These are phyloP conservation scores for Iselma pallidipennis DNA, from an alignment of 2,888 invertebrate species.

Conservation along the genomic window DNA sequence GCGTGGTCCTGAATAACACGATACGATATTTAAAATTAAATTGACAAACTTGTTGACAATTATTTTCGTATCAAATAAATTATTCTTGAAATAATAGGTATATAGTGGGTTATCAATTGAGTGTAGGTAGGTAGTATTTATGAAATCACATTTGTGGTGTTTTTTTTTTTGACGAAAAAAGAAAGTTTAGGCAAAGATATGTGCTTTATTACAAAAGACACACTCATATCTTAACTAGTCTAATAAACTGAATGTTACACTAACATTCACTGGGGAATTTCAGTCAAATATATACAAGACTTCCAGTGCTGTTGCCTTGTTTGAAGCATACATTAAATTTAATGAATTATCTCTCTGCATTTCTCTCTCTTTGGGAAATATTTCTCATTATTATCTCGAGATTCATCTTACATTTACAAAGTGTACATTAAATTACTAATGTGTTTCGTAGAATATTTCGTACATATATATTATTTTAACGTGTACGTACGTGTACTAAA, in stretches of 20 bases:
- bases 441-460: slow-evolving; percentile 18
- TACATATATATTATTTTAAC: not conserved
- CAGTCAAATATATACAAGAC: slow-evolving; percentile 21
- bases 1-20: too few relatives aligned
- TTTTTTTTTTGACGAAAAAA: too few relatives aligned
- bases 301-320: slow-evolving; percentile 26
- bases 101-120: too few relatives aligned
- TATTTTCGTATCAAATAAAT: too few relatives aligned
- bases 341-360: slow-evolving; percentile 33
- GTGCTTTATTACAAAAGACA: slow-evolving; percentile 32
- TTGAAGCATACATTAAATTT: slow-evolving; percentile 36
- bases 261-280: slow-evolving; percentile 30
- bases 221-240: slow-evolving; percentile 30
- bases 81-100: too few relatives aligned
- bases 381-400: slow-evolving; percentile 30
- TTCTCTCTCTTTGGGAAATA: slow-evolving; percentile 28
- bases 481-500: not conserved
- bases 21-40: too few relatives aligned
- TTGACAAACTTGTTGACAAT: not conserved
- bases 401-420: slow-evolving; percentile 23
- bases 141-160: too few relatives aligned
- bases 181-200: slow-evolving; percentile 21
- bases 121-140: too few relatives aligned
- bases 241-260: slow-evolving; percentile 33
- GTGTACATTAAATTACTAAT: slow-evolving; percentile 21